These are phyloP conservation scores for Patella ulyssiponensis DNA, from an alignment of 2,888 invertebrate genomes.

Conservation along the genomic window DNA sequence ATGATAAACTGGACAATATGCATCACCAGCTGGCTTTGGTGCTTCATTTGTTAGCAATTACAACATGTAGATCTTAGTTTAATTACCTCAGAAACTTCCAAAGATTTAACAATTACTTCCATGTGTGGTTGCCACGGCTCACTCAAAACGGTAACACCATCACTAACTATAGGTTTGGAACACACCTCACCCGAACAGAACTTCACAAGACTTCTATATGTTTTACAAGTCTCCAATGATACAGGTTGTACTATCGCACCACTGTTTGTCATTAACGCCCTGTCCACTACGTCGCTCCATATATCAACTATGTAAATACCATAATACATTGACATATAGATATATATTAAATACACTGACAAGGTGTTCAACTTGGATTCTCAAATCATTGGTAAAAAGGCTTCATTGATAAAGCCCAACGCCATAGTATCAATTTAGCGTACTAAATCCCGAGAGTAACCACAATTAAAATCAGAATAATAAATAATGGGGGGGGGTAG, in stretches of 20 bases:
- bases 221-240: constrained; percentile 32
- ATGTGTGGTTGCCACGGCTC: constrained; percentile 35
- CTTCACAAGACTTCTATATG: constrained; percentile 37
- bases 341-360: not conserved
- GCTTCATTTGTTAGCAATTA: too few species aligned
- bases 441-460: too few species aligned
- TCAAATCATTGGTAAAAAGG: too few species aligned
- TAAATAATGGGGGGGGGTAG: too few species aligned
- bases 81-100: not conserved
- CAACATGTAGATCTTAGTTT: too few species aligned
- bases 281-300: constrained; percentile 21
- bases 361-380: too few species aligned
- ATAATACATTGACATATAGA: not conserved
- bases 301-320: not conserved
- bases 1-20: too few species aligned
- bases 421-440: too few species aligned
- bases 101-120: constrained; percentile 16
- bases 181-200: constrained; percentile 39
- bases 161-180: constrained; percentile 31
- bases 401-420: too few species aligned
- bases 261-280: constrained; percentile 18
- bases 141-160: constrained; percentile 35
- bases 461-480: too few species aligned
- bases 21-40: too few species aligned
- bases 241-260: constrained; percentile 27